These are phyloP conservation scores for Hydroisotoma schaefferi DNA, from an alignment of 2,888 invertebrate species.

Conservation along the genomic window DNA sequence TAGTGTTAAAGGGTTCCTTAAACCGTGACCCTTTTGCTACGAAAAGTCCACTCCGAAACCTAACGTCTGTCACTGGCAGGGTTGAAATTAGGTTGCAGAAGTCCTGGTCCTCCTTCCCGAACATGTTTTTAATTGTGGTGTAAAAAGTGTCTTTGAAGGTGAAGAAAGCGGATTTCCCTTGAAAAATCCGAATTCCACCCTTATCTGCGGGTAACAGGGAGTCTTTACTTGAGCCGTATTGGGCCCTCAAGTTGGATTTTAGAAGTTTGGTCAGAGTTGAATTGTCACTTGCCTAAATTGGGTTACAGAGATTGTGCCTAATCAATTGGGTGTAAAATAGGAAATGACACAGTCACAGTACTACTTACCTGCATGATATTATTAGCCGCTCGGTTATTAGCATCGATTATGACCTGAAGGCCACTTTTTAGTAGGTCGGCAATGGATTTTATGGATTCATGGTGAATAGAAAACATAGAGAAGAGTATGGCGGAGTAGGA, in stretches of 20 bases:
- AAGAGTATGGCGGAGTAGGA: slow-evolving; percentile 25
- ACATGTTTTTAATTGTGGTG: slow-evolving; percentile 19
- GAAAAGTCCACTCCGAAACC: slow-evolving; percentile 23
- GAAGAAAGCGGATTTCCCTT: slow-evolving; percentile 13
- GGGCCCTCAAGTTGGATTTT: no score
- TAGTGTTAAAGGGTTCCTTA: slow-evolving; percentile 27
- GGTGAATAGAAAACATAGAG: slow-evolving; percentile 19
- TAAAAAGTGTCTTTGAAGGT: slow-evolving; percentile 26
- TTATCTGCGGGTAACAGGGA: not conserved
- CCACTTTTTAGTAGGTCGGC: slow-evolving; percentile 17
- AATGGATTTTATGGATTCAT: slow-evolving; percentile 17
- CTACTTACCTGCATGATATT: slow-evolving; percentile 9
- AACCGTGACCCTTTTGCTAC: slow-evolving; percentile 25
- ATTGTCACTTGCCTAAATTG: not conserved
- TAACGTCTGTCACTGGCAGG: slow-evolving; percentile 16
- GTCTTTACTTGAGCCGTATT: no score
- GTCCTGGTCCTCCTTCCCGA: not conserved
- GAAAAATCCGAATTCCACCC: slow-evolving; percentile 5
- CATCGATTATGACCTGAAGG: slow-evolving; percentile 16
- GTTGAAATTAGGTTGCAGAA: slow-evolving; percentile 18
- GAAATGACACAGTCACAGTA: not conserved
- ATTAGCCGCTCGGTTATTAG: slow-evolving; percentile 13
- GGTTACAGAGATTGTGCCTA: not conserved
- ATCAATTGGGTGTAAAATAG: not conserved
- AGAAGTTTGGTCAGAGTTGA: not conserved